Percentiles rank a stretch among this genome's conserved stretches.
Evolutionary conservation across 2,888 invertebrate genomes (phyloP).

Genomic region (Agrenia bidenticulata): DNA sequence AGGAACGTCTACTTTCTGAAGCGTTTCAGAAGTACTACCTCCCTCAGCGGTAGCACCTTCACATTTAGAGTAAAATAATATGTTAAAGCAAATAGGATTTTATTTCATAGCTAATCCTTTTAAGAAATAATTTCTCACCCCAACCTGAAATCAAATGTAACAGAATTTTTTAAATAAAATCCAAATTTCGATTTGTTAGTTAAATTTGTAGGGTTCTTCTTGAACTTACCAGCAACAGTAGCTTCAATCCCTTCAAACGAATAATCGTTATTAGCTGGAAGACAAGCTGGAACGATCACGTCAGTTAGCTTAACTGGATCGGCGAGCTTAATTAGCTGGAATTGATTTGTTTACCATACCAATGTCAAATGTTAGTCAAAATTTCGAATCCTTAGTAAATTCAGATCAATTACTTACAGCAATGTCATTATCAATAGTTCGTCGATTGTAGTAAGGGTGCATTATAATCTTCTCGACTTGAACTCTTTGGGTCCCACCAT

Average conservation of each 20-base stretch:
- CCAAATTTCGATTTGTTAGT: too few relatives aligned
- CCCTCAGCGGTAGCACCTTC: constrained; percentile 29
- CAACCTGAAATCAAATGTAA: constrained; percentile 3
- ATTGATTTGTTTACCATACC: too few relatives aligned
- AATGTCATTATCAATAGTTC: constrained; percentile 34
- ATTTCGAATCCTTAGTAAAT: too few relatives aligned
- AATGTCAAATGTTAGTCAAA: too few relatives aligned
- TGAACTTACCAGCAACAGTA: constrained; percentile 46
- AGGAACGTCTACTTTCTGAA: constrained; percentile 48
- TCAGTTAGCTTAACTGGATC: not conserved
- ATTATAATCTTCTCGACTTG: constrained; percentile 31
- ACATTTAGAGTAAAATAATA: too few relatives aligned
- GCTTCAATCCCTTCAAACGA: constrained; percentile 39
- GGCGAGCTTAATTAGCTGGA: constrained; percentile 1
- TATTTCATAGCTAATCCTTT: not conserved
- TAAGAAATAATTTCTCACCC: constrained; percentile 2
- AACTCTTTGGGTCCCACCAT: constrained; percentile 44
- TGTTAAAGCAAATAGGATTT: not conserved
- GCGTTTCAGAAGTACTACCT: constrained; percentile 30
- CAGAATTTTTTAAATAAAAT: too few relatives aligned
- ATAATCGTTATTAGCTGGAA: constrained; percentile 37
- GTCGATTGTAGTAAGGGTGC: constrained; percentile 26
- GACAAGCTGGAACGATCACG: constrained; percentile 44
- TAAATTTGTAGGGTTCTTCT: too few relatives aligned
- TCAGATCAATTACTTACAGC: constrained; percentile 24